Percentiles rank a stretch among this genome's conserved stretches.
Evolutionary conservation across 2,797 vertebrate species (phyloP).

Genomic region (Atherinosoma microstoma): DNA sequence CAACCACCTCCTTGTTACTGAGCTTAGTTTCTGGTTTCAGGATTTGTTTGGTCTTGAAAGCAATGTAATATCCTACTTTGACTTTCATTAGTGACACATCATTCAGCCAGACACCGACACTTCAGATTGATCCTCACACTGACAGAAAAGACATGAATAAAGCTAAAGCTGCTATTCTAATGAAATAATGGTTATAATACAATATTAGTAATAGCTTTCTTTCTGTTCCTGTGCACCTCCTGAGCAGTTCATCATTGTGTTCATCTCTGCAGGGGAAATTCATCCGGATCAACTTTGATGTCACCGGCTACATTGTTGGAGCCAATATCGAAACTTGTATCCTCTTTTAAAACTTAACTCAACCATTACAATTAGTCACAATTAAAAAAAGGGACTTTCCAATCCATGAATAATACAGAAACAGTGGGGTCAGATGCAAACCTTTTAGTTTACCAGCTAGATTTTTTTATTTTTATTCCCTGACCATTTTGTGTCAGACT

Average conservation of each 20-base stretch:
- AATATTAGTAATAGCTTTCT: not conserved
- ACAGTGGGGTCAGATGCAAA: not conserved
- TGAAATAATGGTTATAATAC: too few relatives aligned
- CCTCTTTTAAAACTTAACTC: slow-evolving; percentile 19
- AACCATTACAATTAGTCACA: not conserved
- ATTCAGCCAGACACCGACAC: too few relatives aligned
- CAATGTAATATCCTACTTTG: slow-evolving; percentile 43
- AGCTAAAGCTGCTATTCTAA: too few relatives aligned
- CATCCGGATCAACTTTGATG: slow-evolving; percentile 85
- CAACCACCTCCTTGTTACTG: not conserved
- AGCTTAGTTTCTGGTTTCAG: slow-evolving; percentile 26
- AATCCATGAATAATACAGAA: too few relatives aligned
- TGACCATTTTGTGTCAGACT: slow-evolving; percentile 86
- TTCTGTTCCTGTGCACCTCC: slow-evolving; percentile 23
- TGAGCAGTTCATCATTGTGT: slow-evolving; percentile 26
- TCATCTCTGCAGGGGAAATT: slow-evolving; percentile 81
- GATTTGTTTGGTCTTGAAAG: slow-evolving; percentile 13
- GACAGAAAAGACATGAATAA: too few relatives aligned
- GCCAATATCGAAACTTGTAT: slow-evolving; percentile 91
- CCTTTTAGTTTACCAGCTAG: not conserved
- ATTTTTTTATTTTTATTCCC: slow-evolving; percentile 41
- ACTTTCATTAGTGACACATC: not conserved
- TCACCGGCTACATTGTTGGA: slow-evolving; percentile 94
- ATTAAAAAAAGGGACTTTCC: not conserved
- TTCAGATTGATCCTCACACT: too few relatives aligned